These are phyloP conservation scores for Aselliscus stoliczkanus DNA, from an alignment of 2,797 vertebrate genomes.

Conservation along the genomic window DNA sequence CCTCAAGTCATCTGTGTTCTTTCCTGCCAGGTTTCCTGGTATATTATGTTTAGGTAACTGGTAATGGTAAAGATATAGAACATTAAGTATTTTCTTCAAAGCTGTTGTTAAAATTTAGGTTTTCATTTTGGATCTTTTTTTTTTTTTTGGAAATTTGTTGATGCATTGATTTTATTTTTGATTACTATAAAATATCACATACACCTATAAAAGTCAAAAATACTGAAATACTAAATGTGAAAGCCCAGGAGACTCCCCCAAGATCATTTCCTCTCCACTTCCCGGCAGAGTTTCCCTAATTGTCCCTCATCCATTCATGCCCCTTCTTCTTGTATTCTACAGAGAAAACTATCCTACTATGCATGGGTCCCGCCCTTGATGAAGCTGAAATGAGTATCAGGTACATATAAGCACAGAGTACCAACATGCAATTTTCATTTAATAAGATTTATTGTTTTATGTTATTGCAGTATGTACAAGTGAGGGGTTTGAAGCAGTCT, in stretches of 20 bases:
- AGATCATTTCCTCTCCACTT: not conserved
- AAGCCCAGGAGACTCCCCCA: not conserved
- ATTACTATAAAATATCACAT: not conserved
- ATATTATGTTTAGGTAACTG: not conserved
- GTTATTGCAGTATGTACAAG: not conserved
- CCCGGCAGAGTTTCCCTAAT: not conserved
- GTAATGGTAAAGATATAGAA: not conserved
- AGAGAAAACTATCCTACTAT: not conserved
- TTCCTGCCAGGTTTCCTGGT: not conserved
- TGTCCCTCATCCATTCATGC: not conserved
- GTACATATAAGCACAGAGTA: not conserved
- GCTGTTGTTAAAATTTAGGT: not conserved
- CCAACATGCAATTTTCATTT: not conserved
- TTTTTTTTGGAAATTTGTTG: not conserved
- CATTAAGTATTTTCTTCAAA: not conserved
- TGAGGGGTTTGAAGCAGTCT: not conserved
- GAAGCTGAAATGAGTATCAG: not conserved
- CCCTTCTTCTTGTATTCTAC: not conserved
- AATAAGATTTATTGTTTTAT: not conserved
- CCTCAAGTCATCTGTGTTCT: not conserved
- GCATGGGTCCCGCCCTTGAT: not conserved
- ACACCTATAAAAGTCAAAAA: not conserved
- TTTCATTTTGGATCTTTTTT: not conserved
- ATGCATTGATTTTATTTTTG: constrained; percentile 16
- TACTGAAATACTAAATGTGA: not conserved